A percentile compares a stretch with the other conserved stretches of the same genome.
phyloP scores from a whole-genome alignment of 2,888 invertebrate genomes.

The Cantharis nigra region DNA sequence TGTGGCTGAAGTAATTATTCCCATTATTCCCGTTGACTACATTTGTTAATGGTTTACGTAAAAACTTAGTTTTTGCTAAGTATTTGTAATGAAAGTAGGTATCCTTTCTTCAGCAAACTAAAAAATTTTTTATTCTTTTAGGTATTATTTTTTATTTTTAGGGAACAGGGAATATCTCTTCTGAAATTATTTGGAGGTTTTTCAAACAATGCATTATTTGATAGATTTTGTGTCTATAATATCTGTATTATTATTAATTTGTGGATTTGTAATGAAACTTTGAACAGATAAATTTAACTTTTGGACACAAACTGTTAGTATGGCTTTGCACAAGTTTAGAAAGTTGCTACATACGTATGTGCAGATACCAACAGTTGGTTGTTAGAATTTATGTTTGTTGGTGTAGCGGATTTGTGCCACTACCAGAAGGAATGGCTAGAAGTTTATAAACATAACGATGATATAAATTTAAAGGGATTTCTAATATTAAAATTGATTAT shows the following conservation, averaged over 20 bases:
- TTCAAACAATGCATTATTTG: neutral
- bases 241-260: neutral
- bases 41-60: neutral
- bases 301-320: neutral
- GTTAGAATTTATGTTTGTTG: neutral
- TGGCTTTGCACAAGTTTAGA: neutral
- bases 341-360: neutral
- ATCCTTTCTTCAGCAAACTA: neutral
- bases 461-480: neutral
- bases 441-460: neutral
- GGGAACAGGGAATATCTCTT: too few species aligned
- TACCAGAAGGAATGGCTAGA: neutral
- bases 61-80: neutral
- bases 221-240: neutral
- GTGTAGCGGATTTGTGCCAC: neutral
- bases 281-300: neutral
- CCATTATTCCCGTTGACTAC: neutral
- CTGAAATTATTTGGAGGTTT: neutral
- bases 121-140: too few species aligned
- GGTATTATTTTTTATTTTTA: too few species aligned
- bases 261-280: neutral
- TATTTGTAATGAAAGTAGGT: neutral
- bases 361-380: neutral
- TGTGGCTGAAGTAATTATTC: constrained; percentile 3
- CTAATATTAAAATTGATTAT: neutral